Evolutionary conservation across 2,113 vertebrate species (phyloP), one percentile per base, ranked within the genome.

Genomic region (Isichthys henryi): DNA sequence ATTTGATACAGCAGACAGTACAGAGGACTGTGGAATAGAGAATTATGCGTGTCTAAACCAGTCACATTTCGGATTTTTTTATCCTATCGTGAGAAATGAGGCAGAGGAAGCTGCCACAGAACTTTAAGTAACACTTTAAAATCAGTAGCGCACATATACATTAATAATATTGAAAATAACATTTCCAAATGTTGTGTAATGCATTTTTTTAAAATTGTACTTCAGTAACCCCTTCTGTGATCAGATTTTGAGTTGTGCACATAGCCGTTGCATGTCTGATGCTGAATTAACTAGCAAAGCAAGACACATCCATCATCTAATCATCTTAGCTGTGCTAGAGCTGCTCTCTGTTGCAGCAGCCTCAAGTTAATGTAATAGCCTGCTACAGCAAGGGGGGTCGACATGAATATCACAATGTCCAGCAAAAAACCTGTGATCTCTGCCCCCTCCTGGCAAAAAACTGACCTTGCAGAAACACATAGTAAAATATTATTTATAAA

Each of bases 291-390:
- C 89, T 66, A 90, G 74, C 62, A 87, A 91, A 89, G 89, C 83
- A 88, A 90, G 66, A 89, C 91, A 90, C 89, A 52, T 90, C 91
- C 90, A 90, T 92, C 89, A 89, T 50, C 48, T 90, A 92, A 93
- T 92, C 90, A 89, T 92, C 90, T 91, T 92, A 92, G 84, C 88
- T 90, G 84, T 85, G 86, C 88, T 91, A 88, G 88, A 80, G 90
- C 89, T 45, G 53, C 27, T 19, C 90, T 90, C 88, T 87, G 86
- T 90, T 89, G 66, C 80, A 84, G 89, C 66, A 86, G 62, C 52
- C 46, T 80, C 88, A 83, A 90, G 88, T 89, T 89, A 90, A 90
- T 91, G 90, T 90, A 91, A 91, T 70, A 87, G 90, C 86, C 88
- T 50, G 88, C 82, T 89, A 85, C 49, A 31, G 27, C 43, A 49